Conservation (phyloP, 30 jellyfish, hydroid and myxozoan species). For the Cassiopea andromeda region DNA sequence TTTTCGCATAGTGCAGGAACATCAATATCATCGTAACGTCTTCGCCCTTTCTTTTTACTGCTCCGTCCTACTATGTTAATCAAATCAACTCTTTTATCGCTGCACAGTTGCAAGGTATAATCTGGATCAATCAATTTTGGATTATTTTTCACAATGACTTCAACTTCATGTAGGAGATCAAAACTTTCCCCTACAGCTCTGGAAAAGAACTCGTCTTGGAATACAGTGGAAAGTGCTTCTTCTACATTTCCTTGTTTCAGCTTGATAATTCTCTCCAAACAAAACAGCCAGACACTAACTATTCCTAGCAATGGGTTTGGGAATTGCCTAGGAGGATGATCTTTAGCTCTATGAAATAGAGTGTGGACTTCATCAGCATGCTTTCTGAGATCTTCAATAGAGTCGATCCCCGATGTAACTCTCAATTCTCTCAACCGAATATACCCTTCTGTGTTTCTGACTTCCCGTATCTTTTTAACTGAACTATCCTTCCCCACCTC, state of each 20-base stretch:
- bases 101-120: slow-evolving; percentile 32
- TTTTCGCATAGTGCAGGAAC: slow-evolving; percentile 26
- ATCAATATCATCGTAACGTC: background rate
- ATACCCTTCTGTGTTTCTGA: slow-evolving; percentile 28
- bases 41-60: background rate
- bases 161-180: slow-evolving; percentile 31
- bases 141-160: slow-evolving; percentile 19
- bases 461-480: slow-evolving; percentile 18
- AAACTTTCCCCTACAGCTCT: slow-evolving; percentile 38
- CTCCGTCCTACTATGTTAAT: slow-evolving; percentile 22
- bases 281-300: slow-evolving; percentile 42
- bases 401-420: background rate
- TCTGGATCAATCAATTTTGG: slow-evolving; percentile 44
- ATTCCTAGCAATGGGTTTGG: slow-evolving; percentile 53
- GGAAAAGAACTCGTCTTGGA: slow-evolving; percentile 28
- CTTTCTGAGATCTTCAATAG: background rate
- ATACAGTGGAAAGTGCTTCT: slow-evolving; percentile 10
- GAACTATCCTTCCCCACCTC: slow-evolving; percentile 15
- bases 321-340: slow-evolving; percentile 41
- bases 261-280: slow-evolving; percentile 35
- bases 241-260: slow-evolving; percentile 25
- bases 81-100: slow-evolving; percentile 2
- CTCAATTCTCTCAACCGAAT: slow-evolving; percentile 39
- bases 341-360: slow-evolving; percentile 39
- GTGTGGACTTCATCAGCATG: slow-evolving; percentile 27